These are phyloP conservation scores for Cephonodes hylas DNA, from an alignment of 2,888 invertebrate species.

Conservation along the genomic window DNA sequence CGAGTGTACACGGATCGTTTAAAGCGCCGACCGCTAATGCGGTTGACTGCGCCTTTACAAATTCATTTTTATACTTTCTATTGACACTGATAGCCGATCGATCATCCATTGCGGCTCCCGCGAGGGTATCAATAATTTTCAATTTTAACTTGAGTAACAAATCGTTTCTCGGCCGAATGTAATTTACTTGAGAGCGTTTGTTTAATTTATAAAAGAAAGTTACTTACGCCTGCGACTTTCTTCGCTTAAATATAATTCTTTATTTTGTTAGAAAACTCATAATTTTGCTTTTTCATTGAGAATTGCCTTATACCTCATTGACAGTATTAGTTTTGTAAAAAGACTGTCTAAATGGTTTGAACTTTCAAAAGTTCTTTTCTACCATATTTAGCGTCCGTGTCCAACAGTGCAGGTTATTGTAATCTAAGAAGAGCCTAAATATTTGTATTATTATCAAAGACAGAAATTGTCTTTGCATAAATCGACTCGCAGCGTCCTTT, in stretches of 20 bases:
- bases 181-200: slow-evolving; percentile 62
- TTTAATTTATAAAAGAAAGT: slow-evolving; percentile 22
- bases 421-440: too few species aligned
- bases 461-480: too few species aligned
- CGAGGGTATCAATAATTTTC: slow-evolving; percentile 27
- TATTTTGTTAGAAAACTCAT: slow-evolving; percentile 16
- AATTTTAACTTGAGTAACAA: slow-evolving; percentile 44
- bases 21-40: slow-evolving; percentile 2
- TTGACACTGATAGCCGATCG: slow-evolving; percentile 63
- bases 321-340: too few species aligned
- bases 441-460: too few species aligned
- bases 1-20: background rate
- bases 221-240: background rate
- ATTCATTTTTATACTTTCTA: slow-evolving; percentile 26
- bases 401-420: too few species aligned
- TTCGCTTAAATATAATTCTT: background rate
- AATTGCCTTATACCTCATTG: too few species aligned
- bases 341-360: too few species aligned
- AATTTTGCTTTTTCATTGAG: too few species aligned
- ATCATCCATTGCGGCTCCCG: slow-evolving; percentile 43
- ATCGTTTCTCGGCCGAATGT: slow-evolving; percentile 56
- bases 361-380: too few species aligned
- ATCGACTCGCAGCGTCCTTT: too few species aligned
- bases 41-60: slow-evolving; percentile 12
- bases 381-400: too few species aligned